A percentile compares a stretch with the other conserved stretches of the same genome.
Evolutionary conservation across 2,797 vertebrate species (phyloP).

Genomic region (Trachurus trachurus): DNA sequence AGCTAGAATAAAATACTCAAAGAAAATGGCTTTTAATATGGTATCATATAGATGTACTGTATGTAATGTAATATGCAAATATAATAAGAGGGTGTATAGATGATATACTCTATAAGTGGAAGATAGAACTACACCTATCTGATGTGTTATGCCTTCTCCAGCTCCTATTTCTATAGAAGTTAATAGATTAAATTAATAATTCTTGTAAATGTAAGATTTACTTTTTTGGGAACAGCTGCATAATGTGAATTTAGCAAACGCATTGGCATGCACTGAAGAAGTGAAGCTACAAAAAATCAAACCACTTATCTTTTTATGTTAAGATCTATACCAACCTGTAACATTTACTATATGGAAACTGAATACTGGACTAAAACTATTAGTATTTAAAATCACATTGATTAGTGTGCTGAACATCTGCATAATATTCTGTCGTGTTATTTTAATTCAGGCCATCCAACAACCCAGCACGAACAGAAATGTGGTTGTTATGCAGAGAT

Average conservation of each 20-base stretch:
- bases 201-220: background rate
- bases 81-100: too few relatives aligned
- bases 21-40: constrained; percentile 53
- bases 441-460: background rate
- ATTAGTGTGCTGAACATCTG: background rate
- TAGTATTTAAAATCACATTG: background rate
- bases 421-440: background rate
- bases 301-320: background rate
- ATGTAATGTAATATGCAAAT: constrained; percentile 13
- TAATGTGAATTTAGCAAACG: background rate
- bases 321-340: background rate
- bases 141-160: background rate
- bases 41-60: constrained; percentile 28
- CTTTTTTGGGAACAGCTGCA: background rate
- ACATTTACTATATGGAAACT: background rate
- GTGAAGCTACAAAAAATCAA: background rate
- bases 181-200: background rate
- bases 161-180: constrained; percentile 6
- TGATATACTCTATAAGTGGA: background rate
- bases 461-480: constrained; percentile 19
- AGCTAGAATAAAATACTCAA: constrained; percentile 33
- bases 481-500: constrained; percentile 32
- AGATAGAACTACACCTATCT: background rate
- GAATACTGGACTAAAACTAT: background rate
- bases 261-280: background rate